Evolutionary conservation across 2,888 invertebrate species (phyloP).

Genomic region (Altica lythri): DNA sequence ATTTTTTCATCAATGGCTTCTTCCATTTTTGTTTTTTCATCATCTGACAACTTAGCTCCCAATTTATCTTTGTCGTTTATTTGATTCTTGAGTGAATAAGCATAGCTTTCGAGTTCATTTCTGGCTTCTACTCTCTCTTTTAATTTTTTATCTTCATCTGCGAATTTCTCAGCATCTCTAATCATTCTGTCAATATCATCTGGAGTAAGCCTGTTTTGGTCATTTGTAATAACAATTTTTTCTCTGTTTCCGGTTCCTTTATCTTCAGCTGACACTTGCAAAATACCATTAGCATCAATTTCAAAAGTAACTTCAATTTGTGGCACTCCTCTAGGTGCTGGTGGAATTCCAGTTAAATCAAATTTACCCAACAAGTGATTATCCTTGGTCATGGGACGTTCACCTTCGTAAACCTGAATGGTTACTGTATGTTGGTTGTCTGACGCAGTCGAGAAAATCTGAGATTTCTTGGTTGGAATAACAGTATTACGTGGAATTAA

Average conservation of each 20-base stretch:
- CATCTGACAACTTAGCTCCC: conserved; percentile 85
- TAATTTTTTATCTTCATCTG: conserved; percentile 97
- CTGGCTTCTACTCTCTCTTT: conserved; percentile 95
- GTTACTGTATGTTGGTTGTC: conserved; percentile 99
- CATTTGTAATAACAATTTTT: conserved; percentile 98
- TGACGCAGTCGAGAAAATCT: conserved; percentile 98
- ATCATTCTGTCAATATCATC: conserved; percentile 99
- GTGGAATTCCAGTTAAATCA: conserved; percentile 95
- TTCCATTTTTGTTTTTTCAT: conserved; percentile 94
- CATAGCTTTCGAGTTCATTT: conserved; percentile 96
- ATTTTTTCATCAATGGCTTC: conserved; percentile 95
- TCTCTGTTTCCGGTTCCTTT: conserved; percentile 97
- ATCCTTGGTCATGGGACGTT: conserved; percentile 99
- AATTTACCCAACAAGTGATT: conserved; percentile 98
- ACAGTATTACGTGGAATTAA: conserved; percentile 97
- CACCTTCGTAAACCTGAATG: conserved; percentile 98
- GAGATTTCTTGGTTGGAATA: conserved; percentile 98
- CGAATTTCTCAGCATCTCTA: conserved; percentile 98
- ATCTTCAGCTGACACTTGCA: conserved; percentile 97
- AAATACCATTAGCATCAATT: conserved; percentile 92
- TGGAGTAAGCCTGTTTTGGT: conserved; percentile 92
- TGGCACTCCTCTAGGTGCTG: conserved; percentile 90
- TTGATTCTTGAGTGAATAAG: conserved; percentile 97
- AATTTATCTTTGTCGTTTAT: conserved; percentile 76
- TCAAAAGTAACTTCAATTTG: conserved; percentile 95